Evolutionary conservation across 2,888 invertebrate genomes (phyloP).

Genomic region (Germaria angustata): DNA sequence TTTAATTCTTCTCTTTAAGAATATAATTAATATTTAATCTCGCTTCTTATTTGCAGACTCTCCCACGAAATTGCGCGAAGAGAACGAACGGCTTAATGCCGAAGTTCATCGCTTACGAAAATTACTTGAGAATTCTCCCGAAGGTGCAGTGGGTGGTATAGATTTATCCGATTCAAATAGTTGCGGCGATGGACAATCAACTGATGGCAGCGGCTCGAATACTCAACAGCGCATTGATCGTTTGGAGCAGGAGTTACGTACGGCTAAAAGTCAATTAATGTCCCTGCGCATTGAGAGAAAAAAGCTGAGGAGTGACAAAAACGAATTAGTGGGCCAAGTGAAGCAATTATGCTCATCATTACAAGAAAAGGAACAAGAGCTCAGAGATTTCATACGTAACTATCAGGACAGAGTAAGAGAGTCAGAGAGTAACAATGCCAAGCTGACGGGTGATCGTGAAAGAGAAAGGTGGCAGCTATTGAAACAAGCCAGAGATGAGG

Average conservation of each 20-base stretch:
- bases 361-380: slow-evolving; percentile 96
- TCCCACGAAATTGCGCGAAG: slow-evolving; percentile 81
- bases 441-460: slow-evolving; percentile 86
- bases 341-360: slow-evolving; percentile 95
- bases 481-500: slow-evolving; percentile 93
- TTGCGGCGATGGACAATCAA: slow-evolving; percentile 80
- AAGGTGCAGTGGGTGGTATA: slow-evolving; percentile 82
- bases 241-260: slow-evolving; percentile 79
- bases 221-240: slow-evolving; percentile 81
- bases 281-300: slow-evolving; percentile 94
- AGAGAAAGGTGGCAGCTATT: slow-evolving; percentile 93
- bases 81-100: slow-evolving; percentile 87
- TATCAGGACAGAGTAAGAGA: slow-evolving; percentile 94
- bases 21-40: too few species aligned
- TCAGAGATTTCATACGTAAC: slow-evolving; percentile 95
- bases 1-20: too few species aligned
- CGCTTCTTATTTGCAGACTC: slow-evolving; percentile 71
- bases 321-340: slow-evolving; percentile 95
- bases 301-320: slow-evolving; percentile 94
- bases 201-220: slow-evolving; percentile 75
- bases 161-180: slow-evolving; percentile 77
- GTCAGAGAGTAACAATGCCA: slow-evolving; percentile 84
- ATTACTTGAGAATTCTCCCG: slow-evolving; percentile 82
- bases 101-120: slow-evolving; percentile 78
- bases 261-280: slow-evolving; percentile 79